Conservation (phyloP, 2,797 vertebrate genomes). For the Myioborus miniatus region DNA sequence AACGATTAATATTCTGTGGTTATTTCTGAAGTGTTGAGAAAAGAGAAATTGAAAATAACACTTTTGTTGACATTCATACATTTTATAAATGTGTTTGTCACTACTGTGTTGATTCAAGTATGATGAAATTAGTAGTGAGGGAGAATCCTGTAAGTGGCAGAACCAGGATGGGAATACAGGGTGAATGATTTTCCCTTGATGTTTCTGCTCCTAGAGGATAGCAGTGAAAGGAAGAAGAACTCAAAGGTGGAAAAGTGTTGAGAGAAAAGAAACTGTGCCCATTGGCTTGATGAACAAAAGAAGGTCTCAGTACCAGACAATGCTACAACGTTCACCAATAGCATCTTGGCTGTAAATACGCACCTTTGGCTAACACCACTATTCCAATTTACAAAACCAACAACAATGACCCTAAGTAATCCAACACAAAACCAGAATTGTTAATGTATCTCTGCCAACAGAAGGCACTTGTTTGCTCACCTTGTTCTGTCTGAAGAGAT, state of each 20-base stretch:
- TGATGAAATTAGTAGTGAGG: neutral
- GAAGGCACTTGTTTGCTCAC: neutral
- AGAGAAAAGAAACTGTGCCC: neutral
- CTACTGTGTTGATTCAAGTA: neutral
- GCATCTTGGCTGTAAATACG: neutral
- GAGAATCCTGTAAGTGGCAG: neutral
- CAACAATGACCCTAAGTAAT: neutral
- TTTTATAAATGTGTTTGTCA: neutral
- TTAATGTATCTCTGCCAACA: neutral
- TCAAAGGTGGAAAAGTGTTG: accelerated
- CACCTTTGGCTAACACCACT: neutral
- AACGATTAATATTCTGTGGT: neutral
- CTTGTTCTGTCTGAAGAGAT: neutral
- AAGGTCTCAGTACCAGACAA: neutral
- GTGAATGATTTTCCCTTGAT: neutral
- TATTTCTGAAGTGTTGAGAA: neutral
- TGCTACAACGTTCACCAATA: accelerated
- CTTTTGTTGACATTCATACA: neutral
- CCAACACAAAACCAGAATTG: neutral
- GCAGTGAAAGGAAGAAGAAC: neutral
- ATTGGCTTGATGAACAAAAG: neutral
- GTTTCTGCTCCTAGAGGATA: accelerated
- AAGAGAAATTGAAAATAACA: neutral
- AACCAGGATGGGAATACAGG: neutral
- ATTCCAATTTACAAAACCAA: neutral